phyloP scores from a whole-genome alignment of 2,113 vertebrate genomes.

The Nibea coibor region DNA sequence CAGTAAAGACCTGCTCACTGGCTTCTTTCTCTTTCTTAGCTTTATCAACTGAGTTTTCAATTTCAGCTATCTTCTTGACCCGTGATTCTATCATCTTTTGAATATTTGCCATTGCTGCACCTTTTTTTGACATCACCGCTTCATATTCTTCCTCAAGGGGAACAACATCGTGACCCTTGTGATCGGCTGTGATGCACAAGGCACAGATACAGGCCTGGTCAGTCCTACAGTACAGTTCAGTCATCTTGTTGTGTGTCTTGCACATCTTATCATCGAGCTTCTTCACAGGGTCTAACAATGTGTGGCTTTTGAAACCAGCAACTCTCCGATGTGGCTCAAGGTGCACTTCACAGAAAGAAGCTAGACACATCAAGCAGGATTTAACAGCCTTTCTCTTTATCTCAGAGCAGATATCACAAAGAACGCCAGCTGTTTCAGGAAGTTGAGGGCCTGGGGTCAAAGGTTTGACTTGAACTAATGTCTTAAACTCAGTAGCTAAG shows the following conservation, averaged over 20 bases:
- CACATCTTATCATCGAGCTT: slow-evolving; percentile 39
- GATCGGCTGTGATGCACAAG: background rate
- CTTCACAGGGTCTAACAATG: too few relatives aligned
- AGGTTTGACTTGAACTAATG: slow-evolving; percentile 2
- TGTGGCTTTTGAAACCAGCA: too few relatives aligned
- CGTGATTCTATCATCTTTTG: slow-evolving; percentile 10
- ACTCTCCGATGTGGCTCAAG: background rate
- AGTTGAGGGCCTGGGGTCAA: background rate
- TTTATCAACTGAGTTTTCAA: slow-evolving; percentile 4
- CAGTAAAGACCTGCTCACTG: background rate
- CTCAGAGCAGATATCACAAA: slow-evolving; percentile 84
- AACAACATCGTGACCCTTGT: slow-evolving; percentile 45
- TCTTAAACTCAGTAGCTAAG: slow-evolving; percentile 21
- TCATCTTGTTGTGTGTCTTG: slow-evolving; percentile 37
- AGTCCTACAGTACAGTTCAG: slow-evolving; percentile 51
- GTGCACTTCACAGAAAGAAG: slow-evolving; percentile 57
- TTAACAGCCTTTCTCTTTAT: slow-evolving; percentile 82
- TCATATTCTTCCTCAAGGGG: too few relatives aligned
- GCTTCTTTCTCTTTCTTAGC: slow-evolving; percentile 13
- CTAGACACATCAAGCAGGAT: slow-evolving; percentile 49
- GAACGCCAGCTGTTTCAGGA: background rate
- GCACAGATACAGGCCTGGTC: slow-evolving; percentile 48
- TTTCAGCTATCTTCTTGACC: slow-evolving; percentile 30
- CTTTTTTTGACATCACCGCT: too few relatives aligned
- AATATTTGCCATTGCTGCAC: slow-evolving; percentile 3